Evolutionary conservation across 2,113 vertebrate genomes (phyloP), one percentile per base, ranked within the genome.

Genomic region (Salvelinus sp.): DNA sequence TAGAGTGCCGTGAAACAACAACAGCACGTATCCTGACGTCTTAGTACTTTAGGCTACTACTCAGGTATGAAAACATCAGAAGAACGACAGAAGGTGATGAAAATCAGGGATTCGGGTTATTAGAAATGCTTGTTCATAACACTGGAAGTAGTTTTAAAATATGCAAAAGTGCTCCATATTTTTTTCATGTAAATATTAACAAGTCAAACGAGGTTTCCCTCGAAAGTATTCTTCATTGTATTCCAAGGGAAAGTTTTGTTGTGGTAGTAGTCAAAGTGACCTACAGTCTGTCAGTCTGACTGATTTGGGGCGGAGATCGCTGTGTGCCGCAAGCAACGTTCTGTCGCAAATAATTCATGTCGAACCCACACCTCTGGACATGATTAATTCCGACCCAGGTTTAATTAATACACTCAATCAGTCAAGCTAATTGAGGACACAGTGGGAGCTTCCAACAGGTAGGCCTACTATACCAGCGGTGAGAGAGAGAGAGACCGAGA

Each of bases 391-490:
- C 68, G 75, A 75, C 75, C 57, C 48, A 72, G 44, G 50, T 74
- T 84, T 83, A 86, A 83, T 84, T 86, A 84, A 84, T 82, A 79
- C 70, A 63, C 78, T 76, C 79, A 81, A 83, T 86, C 85, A 82
- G 84, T 86, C 82, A 83, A 76, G 75, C 70, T 82, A 83, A 86
- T 86, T 82, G 80, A 77, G 75, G 82, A 57, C 82, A 78, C 85
- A 80, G 77, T 74, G 30, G 79, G 82, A 84, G 75, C 57, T 75
- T 70, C 58, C 76, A 70, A 33, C 65, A 67, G 50, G 14, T 54
- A 54, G 50, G 50, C 27, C 6, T 33, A 67, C 4, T 33, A 54
- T 1, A 18, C 28, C 30, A 33, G 27, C 18, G 2, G 38, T 44
- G 38, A 44, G 38, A 38, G 30, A 5, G 30, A 30, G 30, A 5